These are phyloP conservation scores for Formicarius rufipectus DNA, from an alignment of 2,113 vertebrate species.

Conservation along the genomic window DNA sequence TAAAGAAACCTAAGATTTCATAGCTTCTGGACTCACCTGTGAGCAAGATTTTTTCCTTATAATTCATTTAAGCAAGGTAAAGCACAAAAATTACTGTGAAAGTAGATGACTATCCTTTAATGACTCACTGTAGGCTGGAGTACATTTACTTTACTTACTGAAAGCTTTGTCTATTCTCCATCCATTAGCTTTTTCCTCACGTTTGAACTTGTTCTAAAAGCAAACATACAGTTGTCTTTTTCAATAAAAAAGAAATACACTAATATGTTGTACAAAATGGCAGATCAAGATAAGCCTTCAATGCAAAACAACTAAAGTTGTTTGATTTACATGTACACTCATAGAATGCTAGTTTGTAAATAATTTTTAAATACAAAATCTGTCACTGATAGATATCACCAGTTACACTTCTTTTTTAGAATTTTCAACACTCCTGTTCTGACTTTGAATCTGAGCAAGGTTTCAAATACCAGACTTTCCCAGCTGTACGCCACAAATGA, in stretches of 20 bases:
- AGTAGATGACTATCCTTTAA: background rate
- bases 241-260: background rate
- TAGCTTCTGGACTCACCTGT: background rate
- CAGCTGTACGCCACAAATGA: background rate
- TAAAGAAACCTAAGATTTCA: background rate
- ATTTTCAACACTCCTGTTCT: background rate
- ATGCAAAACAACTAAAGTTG: background rate
- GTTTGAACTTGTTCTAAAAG: constrained; percentile 97
- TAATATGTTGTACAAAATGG: background rate
- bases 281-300: background rate
- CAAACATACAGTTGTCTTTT: constrained; percentile 8
- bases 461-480: background rate
- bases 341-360: background rate
- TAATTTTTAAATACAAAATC: background rate
- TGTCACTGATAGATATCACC: background rate
- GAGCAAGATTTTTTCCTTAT: background rate
- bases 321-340: background rate
- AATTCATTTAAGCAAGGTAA: background rate
- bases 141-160: constrained; percentile 78
- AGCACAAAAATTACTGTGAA: background rate
- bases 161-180: constrained; percentile 99
- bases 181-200: constrained; percentile 88
- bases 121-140: background rate
- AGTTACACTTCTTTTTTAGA: background rate
- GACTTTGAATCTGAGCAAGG: background rate